Evolutionary conservation across 1,140 invertebrate genomes (phyloP).

Genomic region (Drosophila nebulosa): DNA sequence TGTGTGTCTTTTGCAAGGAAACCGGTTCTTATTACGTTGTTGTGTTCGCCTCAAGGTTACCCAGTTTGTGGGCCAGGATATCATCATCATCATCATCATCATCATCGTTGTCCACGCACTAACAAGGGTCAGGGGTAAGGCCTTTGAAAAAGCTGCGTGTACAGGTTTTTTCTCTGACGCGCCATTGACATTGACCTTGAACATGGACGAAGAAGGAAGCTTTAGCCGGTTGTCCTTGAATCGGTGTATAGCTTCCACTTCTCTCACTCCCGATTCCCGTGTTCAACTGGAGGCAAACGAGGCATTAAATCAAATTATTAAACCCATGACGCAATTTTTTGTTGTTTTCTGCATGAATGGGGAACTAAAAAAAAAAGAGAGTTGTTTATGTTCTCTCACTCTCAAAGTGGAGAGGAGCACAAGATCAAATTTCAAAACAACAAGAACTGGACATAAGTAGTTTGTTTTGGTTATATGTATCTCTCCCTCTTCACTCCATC

Average conservation of each 20-base stretch:
- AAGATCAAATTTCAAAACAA: slow-evolving; percentile 63
- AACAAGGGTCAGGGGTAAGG: background rate
- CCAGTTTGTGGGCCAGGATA: background rate
- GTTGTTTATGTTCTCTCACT: slow-evolving; percentile 59
- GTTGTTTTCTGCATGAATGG: slow-evolving; percentile 1
- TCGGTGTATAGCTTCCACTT: background rate
- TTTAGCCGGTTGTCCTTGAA: slow-evolving; percentile 43
- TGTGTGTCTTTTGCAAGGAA: slow-evolving; percentile 18
- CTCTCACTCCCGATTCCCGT: background rate
- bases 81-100: no score
- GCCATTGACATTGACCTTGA: slow-evolving; percentile 66
- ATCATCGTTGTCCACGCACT: no score
- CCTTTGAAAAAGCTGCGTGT: background rate
- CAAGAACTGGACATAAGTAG: slow-evolving; percentile 50
- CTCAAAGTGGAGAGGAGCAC: background rate
- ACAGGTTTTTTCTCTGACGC: slow-evolving; percentile 53
- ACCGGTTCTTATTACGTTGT: slow-evolving; percentile 66
- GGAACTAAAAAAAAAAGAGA: slow-evolving; percentile 4
- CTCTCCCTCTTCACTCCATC: background rate
- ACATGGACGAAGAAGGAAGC: slow-evolving; percentile 44
- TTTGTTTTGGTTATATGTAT: slow-evolving; percentile 51
- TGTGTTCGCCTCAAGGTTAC: background rate
- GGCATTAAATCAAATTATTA: slow-evolving; percentile 22
- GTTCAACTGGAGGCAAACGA: background rate
- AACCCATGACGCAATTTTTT: slow-evolving; percentile 57